These are phyloP conservation scores for Anthonomus grandis DNA, from an alignment of 1,140 invertebrate species.

Conservation along the genomic window DNA sequence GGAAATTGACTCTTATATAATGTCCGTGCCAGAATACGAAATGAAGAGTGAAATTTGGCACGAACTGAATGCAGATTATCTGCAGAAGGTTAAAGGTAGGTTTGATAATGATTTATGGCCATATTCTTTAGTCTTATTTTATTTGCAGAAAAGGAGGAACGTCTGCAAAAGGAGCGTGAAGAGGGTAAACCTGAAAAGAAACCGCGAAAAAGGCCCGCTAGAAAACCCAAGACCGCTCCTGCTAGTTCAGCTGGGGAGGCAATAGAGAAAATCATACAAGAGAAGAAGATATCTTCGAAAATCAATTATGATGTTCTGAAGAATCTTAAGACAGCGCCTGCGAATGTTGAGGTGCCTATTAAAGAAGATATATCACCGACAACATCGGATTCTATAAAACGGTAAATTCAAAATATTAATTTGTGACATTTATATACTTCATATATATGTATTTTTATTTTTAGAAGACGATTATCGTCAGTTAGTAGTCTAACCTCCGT, in stretches of 20 bases:
- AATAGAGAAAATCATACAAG: slow-evolving; percentile 91
- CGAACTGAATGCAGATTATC: slow-evolving; percentile 77
- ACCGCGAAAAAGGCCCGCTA: slow-evolving; percentile 58
- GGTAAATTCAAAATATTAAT: slow-evolving; percentile 13
- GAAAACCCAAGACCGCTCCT: slow-evolving; percentile 55
- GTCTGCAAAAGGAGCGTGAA: slow-evolving; percentile 66
- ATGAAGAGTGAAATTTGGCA: slow-evolving; percentile 83
- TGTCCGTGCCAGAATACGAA: slow-evolving; percentile 74
- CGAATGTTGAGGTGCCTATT: slow-evolving; percentile 2
- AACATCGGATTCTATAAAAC: slow-evolving; percentile 25
- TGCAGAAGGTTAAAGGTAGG: slow-evolving; percentile 74
- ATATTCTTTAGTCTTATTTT: slow-evolving; percentile 7
- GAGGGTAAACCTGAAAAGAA: slow-evolving; percentile 78
- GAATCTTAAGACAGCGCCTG: slow-evolving; percentile 64
- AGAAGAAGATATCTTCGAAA: slow-evolving; percentile 93
- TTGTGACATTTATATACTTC: neutral
- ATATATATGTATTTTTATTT: neutral
- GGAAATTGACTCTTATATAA: slow-evolving; percentile 84
- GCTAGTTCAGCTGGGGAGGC: slow-evolving; percentile 87
- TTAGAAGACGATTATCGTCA: slow-evolving; percentile 16
- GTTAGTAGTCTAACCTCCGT: neutral
- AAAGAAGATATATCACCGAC: slow-evolving; percentile 25
- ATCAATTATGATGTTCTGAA: slow-evolving; percentile 97
- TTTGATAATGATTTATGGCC: neutral
- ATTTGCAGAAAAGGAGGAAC: slow-evolving; percentile 72